phyloP scores from a whole-genome alignment of 2,113 vertebrate species.

The Eublepharis macularius region DNA sequence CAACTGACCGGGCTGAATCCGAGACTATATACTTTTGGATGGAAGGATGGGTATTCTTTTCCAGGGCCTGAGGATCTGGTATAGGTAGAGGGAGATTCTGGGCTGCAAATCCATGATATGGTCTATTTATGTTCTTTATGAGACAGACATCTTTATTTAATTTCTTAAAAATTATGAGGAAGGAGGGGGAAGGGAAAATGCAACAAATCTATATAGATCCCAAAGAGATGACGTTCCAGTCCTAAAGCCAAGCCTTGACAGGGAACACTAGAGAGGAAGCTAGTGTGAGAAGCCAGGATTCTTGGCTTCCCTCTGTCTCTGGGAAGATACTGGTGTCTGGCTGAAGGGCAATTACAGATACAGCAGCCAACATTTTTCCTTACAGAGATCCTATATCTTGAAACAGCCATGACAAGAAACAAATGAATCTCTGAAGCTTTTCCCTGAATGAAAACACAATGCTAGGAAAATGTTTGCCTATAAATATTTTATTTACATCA shows the following conservation, averaged over 20 bases:
- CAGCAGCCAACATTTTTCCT: background rate
- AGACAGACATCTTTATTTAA: no score
- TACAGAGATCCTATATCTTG: background rate
- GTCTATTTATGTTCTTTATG: no score
- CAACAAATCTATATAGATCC: no score
- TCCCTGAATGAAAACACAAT: background rate
- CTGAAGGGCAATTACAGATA: background rate
- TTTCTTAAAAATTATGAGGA: no score
- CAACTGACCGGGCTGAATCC: background rate
- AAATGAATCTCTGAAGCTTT: background rate
- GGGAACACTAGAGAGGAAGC: background rate
- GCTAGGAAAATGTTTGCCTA: background rate
- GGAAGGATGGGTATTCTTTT: no score
- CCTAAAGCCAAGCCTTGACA: background rate
- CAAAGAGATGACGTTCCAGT: no score
- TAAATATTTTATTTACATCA: no score
- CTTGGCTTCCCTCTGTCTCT: background rate
- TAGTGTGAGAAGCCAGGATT: background rate
- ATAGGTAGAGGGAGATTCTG: no score
- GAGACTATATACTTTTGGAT: background rate
- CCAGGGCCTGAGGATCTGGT: no score
- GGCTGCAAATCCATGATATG: no score
- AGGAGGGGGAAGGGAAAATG: no score
- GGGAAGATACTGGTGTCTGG: background rate
- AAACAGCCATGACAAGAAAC: background rate